Base-by-base conservation (phyloP, 2,888 invertebrate species). In the Spodoptera exigua region DNA sequence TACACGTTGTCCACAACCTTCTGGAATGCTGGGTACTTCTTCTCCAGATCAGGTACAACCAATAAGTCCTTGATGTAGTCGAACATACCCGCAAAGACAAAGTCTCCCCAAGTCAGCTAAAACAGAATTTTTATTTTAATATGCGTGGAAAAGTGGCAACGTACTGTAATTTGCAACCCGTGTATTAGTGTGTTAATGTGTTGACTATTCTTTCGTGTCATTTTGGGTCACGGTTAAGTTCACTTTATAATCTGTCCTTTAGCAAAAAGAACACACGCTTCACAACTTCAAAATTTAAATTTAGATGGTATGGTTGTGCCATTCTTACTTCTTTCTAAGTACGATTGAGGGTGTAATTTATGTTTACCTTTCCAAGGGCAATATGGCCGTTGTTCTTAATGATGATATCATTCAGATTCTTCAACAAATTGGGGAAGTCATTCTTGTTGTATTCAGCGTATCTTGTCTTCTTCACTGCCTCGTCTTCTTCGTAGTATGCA, bases 11-110 rank as follows among this genome's bases (percentile, higher is more conserved):
- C 80, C 1, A 72, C 55, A 14, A 91, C 48, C 43, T 89, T 88
- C 69, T 87, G 83, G 72, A 93, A 63, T 12, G 79, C 79, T 0
- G 91, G 91, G 65, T 88, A 86, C 59, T 86, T 84, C 47, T 85
- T 77, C 46, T 83, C 86, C 1, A 88, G 36, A 14, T 90, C 85
- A 2, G 84, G 79, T 32, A 78, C 79, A 32, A 68, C 61, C 3
- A 83, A 47, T 61, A 80, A 63, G 0, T 17, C 11, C 51, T 79
- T 83, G 4, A 86, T 40, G 61, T 74, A 79, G 40, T 80, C 84
- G 10, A 81, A 74, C 54, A 76, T 49, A 3, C 85, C 81, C 0
- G 83, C 75, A 34, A 85, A 67, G 4, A 80, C 48, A 47, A 86
- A 86, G 34, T 86, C 86, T 2, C 74, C 86, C 85, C 82, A 81